Conservation (phyloP, 2,888 invertebrate species). For the Hirtodrosophila duncani region DNA sequence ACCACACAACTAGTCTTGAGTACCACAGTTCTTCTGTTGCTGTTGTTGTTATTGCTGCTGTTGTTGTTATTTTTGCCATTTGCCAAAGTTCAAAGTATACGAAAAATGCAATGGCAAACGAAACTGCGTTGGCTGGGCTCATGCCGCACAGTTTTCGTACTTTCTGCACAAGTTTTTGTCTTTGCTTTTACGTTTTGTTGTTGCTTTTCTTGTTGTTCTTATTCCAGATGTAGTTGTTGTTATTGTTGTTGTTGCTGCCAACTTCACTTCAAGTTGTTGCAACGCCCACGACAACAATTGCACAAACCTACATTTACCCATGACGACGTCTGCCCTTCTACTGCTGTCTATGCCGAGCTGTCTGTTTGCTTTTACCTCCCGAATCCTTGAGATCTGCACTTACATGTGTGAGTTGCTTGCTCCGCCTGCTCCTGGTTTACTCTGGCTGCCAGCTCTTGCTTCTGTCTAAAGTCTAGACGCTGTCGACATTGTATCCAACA, state of each 20-base stretch:
- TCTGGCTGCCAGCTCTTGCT: slow-evolving; percentile 30
- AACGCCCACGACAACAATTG: slow-evolving; percentile 56
- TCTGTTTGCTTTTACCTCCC: slow-evolving; percentile 36
- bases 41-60: no score
- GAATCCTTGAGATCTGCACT: slow-evolving; percentile 21
- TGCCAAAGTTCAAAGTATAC: slow-evolving; percentile 39
- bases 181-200: slow-evolving; percentile 24
- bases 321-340: neutral
- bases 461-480: slow-evolving; percentile 63
- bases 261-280: slow-evolving; percentile 63
- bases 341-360: slow-evolving; percentile 21
- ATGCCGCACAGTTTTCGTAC: slow-evolving; percentile 27
- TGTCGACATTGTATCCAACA: slow-evolving; percentile 75
- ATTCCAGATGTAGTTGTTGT: slow-evolving; percentile 1
- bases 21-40: no score
- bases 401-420: slow-evolving; percentile 25
- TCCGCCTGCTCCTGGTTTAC: slow-evolving; percentile 20
- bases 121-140: slow-evolving; percentile 37
- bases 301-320: slow-evolving; percentile 18
- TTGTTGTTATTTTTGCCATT: slow-evolving; percentile 10
- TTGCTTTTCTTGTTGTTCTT: slow-evolving; percentile 11
- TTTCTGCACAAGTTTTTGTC: slow-evolving; percentile 46
- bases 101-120: slow-evolving; percentile 43
- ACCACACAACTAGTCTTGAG: no score
- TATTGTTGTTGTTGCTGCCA: slow-evolving; percentile 38